These are phyloP conservation scores for Illadopsis cleaveri DNA, from an alignment of 2,113 vertebrate genomes.

Conservation along the genomic window DNA sequence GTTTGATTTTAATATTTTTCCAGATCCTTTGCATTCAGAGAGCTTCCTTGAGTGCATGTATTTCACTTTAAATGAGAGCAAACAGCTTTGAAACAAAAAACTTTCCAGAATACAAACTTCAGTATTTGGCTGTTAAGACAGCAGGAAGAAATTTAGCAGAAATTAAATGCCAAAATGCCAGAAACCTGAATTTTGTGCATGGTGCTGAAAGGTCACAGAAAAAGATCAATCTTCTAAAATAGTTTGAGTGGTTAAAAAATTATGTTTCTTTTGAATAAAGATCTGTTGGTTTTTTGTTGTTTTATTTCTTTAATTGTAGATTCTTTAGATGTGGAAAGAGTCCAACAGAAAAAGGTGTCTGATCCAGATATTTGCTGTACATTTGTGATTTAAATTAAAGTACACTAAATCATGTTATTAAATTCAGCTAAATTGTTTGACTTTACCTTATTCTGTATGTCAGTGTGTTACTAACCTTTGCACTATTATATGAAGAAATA, in stretches of 20 bases:
- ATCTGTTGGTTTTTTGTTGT: fast-evolving
- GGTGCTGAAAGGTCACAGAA: neutral
- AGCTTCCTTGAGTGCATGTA: fast-evolving
- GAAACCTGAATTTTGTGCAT: neutral
- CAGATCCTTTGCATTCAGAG: fast-evolving
- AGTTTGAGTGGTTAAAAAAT: neutral
- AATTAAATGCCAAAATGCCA: neutral
- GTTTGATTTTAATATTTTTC: neutral
- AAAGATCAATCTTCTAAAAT: neutral
- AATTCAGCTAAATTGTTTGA: neutral
- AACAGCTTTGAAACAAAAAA: neutral
- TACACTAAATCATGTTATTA: neutral
- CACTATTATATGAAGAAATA: neutral
- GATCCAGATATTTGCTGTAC: neutral
- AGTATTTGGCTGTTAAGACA: neutral
- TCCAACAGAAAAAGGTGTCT: neutral
- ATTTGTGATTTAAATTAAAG: neutral
- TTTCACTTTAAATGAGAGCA: neutral
- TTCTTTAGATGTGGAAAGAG: neutral
- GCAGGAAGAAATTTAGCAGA: neutral
- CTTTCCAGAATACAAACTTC: neutral
- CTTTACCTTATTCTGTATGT: neutral
- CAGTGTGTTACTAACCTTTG: neutral
- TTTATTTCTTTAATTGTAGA: neutral
- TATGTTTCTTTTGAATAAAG: fast-evolving